A percentile compares a stretch with the other conserved stretches of the same genome.
These are phyloP conservation scores for Lethocerus indicus DNA, from an alignment of 1,140 invertebrate genomes.

Conservation along the genomic window DNA sequence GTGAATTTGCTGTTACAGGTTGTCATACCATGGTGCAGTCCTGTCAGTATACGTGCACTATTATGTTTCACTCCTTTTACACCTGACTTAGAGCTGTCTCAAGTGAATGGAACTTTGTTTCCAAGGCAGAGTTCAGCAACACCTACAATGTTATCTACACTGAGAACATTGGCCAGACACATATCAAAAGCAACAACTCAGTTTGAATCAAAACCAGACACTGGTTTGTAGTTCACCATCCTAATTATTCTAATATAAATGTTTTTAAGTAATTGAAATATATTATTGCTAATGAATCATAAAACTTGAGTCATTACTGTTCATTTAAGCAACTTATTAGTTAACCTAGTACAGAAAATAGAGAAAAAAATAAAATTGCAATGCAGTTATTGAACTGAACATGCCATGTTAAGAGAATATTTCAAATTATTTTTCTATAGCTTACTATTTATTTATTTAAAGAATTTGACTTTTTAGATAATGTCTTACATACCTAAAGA, in stretches of 20 bases:
- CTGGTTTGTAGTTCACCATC: constrained; percentile 38
- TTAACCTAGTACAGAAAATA: neutral
- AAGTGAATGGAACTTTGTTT: constrained; percentile 75
- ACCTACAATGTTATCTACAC: constrained; percentile 65
- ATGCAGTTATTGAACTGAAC: no score
- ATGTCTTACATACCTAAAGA: no score
- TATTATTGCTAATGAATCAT: neutral
- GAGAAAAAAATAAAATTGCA: no score
- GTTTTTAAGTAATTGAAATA: neutral
- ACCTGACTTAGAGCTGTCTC: constrained; percentile 69
- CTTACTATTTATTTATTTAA: no score
- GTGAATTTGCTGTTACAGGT: constrained; percentile 31
- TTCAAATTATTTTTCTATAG: no score
- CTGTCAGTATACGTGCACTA: constrained; percentile 67
- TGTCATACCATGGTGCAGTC: constrained; percentile 79
- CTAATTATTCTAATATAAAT: neutral
- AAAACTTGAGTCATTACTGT: neutral
- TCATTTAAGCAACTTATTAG: neutral
- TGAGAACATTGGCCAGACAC: constrained; percentile 70
- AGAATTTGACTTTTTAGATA: no score
- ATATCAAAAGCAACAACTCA: constrained; percentile 77
- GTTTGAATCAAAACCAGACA: constrained; percentile 86
- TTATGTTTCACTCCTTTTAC: constrained; percentile 67
- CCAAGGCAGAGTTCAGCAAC: constrained; percentile 73
- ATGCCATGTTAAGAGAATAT: no score